Conservation (phyloP, 2,888 invertebrate species). For the Quadroppia sp. region DNA sequence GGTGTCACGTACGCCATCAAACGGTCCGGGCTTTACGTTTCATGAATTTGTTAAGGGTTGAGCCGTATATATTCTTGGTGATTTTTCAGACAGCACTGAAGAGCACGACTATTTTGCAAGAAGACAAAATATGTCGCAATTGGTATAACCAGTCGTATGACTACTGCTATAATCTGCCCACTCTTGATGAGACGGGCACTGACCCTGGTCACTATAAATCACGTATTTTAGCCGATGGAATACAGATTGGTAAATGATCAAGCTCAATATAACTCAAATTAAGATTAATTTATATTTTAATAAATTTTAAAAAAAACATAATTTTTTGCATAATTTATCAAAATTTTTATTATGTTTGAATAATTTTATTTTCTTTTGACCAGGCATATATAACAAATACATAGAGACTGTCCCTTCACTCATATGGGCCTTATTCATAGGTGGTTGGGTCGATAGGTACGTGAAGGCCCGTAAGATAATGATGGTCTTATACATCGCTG, state of each 20-base stretch:
- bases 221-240: slow-evolving; percentile 4
- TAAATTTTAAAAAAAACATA: background rate
- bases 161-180: slow-evolving; percentile 19
- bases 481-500: background rate
- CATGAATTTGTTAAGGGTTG: background rate
- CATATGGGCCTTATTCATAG: background rate
- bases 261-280: background rate
- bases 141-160: background rate
- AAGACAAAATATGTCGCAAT: slow-evolving; percentile 30
- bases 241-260: background rate
- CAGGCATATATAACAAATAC: slow-evolving; percentile 8
- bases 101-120: background rate
- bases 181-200: background rate
- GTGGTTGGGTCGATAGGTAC: slow-evolving; percentile 6
- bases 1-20: too few species aligned
- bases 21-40: background rate
- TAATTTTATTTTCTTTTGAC: background rate
- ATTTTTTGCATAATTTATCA: too few species aligned
- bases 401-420: background rate
- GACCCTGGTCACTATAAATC: background rate
- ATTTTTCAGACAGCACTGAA: slow-evolving; percentile 15
- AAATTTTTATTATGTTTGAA: background rate
- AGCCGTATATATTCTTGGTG: slow-evolving; percentile 15
- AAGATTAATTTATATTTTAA: background rate
- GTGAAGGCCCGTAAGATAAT: background rate